Base-by-base conservation (phyloP, 1,140 invertebrate species). In the Chrysomallon squamiferum region DNA sequence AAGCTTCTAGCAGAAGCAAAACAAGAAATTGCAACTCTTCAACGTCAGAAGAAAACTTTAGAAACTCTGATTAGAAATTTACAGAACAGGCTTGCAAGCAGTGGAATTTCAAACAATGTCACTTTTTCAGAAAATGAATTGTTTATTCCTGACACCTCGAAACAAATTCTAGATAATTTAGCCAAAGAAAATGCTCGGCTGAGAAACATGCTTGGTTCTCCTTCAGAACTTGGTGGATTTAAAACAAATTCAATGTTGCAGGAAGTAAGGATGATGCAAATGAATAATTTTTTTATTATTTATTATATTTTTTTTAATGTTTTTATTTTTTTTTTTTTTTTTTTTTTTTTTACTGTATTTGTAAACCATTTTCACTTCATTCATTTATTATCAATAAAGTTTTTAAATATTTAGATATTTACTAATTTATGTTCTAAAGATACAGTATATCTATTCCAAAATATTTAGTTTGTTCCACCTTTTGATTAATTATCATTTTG, bases 91-190 rank as follows among this genome's bases (percentile, higher is more conserved):
- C 65, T 82, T 13, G 65, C 68, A 43, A 52, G 54, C 11, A 68
- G 75, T 61, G 74, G 75, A 11, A 58, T 79, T 13, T 75, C 75
- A 5, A 70, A 52, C 38, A 65, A 66, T 62, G 62, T 78, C 1
- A 69, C 56, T 1, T 47, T 73, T 27, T 72, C 74, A 27, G 78
- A 80, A 57, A 72, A 65, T 18, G 80, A 82, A 54, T 35, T 71
- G 20, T 80, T 76, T 72, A 64, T 82, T 47, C 78, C 76, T 1
- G 76, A 73, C 22, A 68, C 68, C 27, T 82, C 78, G 11, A 80
- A 78, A 62, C 72, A 76, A 49, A 60, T 78, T 4, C 57, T 82
- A 13, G 78, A 80, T 47, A 82, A 82, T 66, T 59, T 82, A 30
- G 68, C 76, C 0, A 59, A 73, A 32, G 80, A 82, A 71, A 82